phyloP scores from a whole-genome alignment of 2,113 vertebrate genomes.

The Pomatorhinus ruficollis region DNA sequence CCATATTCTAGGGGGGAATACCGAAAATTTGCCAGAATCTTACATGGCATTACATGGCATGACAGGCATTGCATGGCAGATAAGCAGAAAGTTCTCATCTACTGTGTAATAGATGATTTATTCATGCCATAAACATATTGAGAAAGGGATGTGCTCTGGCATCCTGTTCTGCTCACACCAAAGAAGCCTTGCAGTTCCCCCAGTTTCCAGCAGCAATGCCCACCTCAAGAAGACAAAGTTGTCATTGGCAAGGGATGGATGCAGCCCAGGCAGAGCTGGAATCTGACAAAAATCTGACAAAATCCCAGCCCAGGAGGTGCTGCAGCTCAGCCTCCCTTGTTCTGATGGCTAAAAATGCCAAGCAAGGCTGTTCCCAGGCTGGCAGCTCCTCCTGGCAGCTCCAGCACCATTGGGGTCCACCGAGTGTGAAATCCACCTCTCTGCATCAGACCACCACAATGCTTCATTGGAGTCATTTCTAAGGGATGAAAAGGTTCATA shows the following conservation, averaged over 20 bases:
- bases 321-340: neutral
- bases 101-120: too few relatives aligned
- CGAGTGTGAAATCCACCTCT: neutral
- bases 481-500: constrained; percentile 19
- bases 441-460: neutral
- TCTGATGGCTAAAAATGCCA: neutral
- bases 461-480: neutral
- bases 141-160: too few relatives aligned
- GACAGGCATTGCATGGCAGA: too few relatives aligned
- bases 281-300: too few relatives aligned
- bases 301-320: neutral
- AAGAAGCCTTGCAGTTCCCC: neutral
- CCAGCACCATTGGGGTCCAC: neutral
- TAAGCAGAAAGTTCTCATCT: too few relatives aligned
- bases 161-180: too few relatives aligned
- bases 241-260: neutral
- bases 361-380: neutral
- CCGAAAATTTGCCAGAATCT: too few relatives aligned
- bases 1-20: too few relatives aligned
- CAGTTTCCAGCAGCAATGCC: neutral
- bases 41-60: too few relatives aligned
- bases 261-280: neutral
- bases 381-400: neutral
- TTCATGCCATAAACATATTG: too few relatives aligned
- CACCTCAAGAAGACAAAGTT: neutral